These are phyloP conservation scores for Rallus limicola DNA, from an alignment of 2,113 vertebrate species.

Conservation along the genomic window DNA sequence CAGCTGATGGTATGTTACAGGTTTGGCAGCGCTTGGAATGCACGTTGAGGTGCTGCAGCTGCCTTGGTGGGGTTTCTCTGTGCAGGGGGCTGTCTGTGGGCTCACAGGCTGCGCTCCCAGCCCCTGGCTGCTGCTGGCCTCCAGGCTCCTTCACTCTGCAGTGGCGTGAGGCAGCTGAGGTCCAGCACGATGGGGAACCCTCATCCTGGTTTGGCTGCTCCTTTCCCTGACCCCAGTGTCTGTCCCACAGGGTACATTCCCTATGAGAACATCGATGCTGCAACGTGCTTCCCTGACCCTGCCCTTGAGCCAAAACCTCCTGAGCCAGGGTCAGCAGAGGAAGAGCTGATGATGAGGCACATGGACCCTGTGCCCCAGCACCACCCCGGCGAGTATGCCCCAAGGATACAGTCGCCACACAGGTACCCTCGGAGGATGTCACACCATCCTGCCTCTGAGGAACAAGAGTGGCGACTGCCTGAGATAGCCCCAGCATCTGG, in stretches of 20 bases:
- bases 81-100: rapidly evolving
- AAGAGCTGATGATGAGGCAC: rapidly evolving
- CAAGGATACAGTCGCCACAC: rapidly evolving
- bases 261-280: background rate
- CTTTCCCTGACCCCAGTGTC: background rate
- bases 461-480: rapidly evolving
- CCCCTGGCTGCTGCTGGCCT: rapidly evolving
- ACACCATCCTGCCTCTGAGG: rapidly evolving
- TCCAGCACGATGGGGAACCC: rapidly evolving
- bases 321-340: rapidly evolving
- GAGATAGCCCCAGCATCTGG: rapidly evolving
- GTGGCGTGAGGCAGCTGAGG: rapidly evolving
- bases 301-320: rapidly evolving
- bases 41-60: too few relatives aligned
- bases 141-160: rapidly evolving
- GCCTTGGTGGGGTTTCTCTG: background rate
- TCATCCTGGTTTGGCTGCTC: rapidly evolving
- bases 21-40: background rate
- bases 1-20: background rate
- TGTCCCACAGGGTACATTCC: background rate
- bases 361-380: rapidly evolving
- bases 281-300: rapidly evolving
- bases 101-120: rapidly evolving
- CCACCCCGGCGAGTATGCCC: rapidly evolving
- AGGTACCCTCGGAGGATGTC: rapidly evolving